Evolutionary conservation across 1,140 invertebrate species (phyloP), one percentile per base, ranked within the genome.

Genomic region (Zaprionus kolodkinae): DNA sequence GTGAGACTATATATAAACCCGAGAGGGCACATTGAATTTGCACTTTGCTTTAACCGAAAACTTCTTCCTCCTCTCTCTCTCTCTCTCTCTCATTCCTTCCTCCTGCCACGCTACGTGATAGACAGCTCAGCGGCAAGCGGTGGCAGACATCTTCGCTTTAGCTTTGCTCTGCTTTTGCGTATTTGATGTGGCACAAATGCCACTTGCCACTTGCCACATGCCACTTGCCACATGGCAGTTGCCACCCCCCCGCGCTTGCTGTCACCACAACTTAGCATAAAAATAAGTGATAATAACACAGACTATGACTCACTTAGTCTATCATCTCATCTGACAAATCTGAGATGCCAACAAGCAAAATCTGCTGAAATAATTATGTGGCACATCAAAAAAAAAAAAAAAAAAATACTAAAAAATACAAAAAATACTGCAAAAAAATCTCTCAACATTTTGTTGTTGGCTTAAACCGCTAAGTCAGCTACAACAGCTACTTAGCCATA

Each of bases 91-190:
- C 45, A 17, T 2, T 21, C 21, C 21, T 21, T 1, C 2, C 17
- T 40, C 38, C 59, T 17, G 15, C 6, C 35, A 10, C 13, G 12
- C 12, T 9, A 21, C 17, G 36, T 82, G 76, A 85, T 79, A 72
- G 79, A 82, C 82, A 79, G 67, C 62, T 25, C 59, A 57, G 52
- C 35, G 60, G 43, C 72, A 69, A 45, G 68, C 70, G 66, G 72
- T 83, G 65, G 45, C 73, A 66, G 60, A 9, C 35, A 33, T 15
- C 57, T 38, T 40, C 38, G 38, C 38, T 43, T n/a, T 25, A n/a
- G 21, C 62, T 38, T 35, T 6, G 33, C 10, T 35, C 33, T 35
- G 6, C 13, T 30, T 50, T 21, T 50, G 45, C 45, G 17, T 21
- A 50, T 50, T 50, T 50, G 45, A 50, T 50, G 45, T 50, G 45